Conservation (phyloP, 1,140 invertebrate genomes). For the Theocolax elegans region DNA sequence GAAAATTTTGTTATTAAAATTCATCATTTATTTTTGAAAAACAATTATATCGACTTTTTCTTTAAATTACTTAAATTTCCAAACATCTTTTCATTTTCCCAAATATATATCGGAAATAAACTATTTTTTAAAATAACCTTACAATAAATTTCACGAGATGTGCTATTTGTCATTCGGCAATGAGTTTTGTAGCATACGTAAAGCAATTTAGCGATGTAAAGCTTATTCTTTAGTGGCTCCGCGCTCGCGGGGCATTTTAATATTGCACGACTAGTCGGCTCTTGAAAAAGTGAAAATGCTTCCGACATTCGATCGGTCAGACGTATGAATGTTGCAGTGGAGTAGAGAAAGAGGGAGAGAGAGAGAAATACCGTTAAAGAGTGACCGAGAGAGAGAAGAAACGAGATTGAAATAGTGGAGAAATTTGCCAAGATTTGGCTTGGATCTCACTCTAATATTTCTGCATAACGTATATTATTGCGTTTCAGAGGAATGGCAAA, state of each 20-base stretch:
- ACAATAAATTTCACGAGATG: too few species aligned
- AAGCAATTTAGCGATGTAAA: neutral
- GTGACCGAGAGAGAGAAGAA: neutral
- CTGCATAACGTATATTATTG: conserved; percentile 8
- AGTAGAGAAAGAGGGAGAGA: neutral
- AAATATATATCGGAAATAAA: too few species aligned
- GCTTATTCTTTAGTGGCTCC: neutral
- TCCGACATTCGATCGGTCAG: conserved; percentile 3
- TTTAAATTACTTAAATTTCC: too few species aligned
- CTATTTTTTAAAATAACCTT: too few species aligned
- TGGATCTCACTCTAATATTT: conserved; percentile 28
- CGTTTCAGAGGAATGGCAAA: neutral
- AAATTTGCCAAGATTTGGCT: conserved; percentile 22
- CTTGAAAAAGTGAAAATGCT: conserved; percentile 20
- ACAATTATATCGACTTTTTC: too few species aligned
- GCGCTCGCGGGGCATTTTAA: neutral
- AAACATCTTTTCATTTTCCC: too few species aligned
- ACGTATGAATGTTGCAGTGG: conserved; percentile 4
- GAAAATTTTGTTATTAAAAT: too few species aligned
- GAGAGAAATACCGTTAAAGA: neutral
- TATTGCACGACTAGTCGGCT: neutral
- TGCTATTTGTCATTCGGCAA: too few species aligned
- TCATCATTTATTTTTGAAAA: too few species aligned
- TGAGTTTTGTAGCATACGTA: too few species aligned
- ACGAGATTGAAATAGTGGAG: neutral